Evolutionary conservation across 1,140 invertebrate genomes (phyloP).

Genomic region (Sipha flava): DNA sequence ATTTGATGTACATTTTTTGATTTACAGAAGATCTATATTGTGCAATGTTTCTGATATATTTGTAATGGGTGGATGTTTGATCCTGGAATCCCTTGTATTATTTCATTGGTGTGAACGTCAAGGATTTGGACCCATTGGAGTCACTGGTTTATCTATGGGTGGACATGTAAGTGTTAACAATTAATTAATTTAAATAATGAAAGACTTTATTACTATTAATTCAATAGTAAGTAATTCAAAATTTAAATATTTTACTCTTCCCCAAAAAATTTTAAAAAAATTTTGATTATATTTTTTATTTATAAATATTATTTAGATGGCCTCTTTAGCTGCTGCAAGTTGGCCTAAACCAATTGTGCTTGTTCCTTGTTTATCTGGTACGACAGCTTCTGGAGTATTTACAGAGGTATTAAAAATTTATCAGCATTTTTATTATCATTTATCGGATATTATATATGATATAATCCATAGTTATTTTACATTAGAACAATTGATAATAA

Average conservation of each 20-base stretch:
- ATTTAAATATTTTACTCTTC: too few species aligned
- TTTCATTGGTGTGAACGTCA: conserved; percentile 87
- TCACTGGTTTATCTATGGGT: conserved; percentile 99
- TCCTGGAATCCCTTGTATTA: conserved; percentile 84
- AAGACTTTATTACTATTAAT: too few species aligned
- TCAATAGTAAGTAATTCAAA: too few species aligned
- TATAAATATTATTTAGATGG: conserved; percentile 63
- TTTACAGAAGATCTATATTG: conserved; percentile 74
- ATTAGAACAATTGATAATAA: too few species aligned
- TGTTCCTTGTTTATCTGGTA: conserved; percentile 94
- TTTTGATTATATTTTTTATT: background rate
- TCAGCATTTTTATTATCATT: background rate
- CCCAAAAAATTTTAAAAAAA: too few species aligned
- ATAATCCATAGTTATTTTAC: too few species aligned
- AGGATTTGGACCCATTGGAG: conserved; percentile 79
- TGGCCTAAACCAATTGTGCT: conserved; percentile 88
- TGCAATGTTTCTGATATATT: conserved; percentile 96
- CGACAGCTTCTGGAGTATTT: conserved; percentile 90
- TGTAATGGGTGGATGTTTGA: conserved; percentile 96
- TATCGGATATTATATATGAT: too few species aligned
- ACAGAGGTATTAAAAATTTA: conserved; percentile 61
- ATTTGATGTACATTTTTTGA: conserved; percentile 29
- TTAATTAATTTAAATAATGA: background rate
- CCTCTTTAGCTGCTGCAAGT: conserved; percentile 86
- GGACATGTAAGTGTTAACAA: conserved; percentile 71